Evolutionary conservation across 1,140 invertebrate species (phyloP), one percentile per base, ranked within the genome.

Genomic region (Scaptomyza hsui): DNA sequence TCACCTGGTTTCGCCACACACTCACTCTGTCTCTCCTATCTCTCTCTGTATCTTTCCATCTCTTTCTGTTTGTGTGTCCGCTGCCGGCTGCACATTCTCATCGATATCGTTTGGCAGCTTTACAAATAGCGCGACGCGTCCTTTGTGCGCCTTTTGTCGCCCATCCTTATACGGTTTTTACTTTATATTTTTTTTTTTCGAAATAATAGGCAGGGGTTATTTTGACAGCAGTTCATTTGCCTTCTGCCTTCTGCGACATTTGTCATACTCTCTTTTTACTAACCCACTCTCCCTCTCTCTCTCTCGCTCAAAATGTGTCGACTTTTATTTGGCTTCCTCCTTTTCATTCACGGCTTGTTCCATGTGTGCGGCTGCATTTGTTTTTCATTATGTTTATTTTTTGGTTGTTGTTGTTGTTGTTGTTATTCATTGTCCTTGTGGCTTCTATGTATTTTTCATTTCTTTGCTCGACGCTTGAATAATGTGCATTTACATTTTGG

Each of bases 201-300:
- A 29, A 29, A 57, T 53, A 49, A 56, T 70, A 60, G 71, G 82
- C 82, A 67, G 83, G 83, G 83, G 83, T 88, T 88, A 88, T 88
- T 88, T 82, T 88, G 82, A 88, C 83, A 88, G 78, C 83, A 78
- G 78, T 89, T 88, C 83, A 89, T 88, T 89, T 88, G 83, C 81
- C 82, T 86, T 88, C 78, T 86, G 77, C 56, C 44, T 56, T 59
- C 18, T 59, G 39, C 52, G 60, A 67, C 67, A 83, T 74, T 82
- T 78, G 78, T 82, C 68, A 62, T 63, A 48, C 53, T 42, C 10
- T 12, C 32, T 37, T n/a, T 35, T 12, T n/a, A n/a, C 32, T 37
- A 37, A 9, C 59, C 59, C 41, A 48, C 13, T 75, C 63, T 63
- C 47, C 47, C 4, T 39, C 19, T 3, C 2, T 41, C 29, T 53